Percentiles rank a stretch among this genome's conserved stretches.
Conservation (phyloP, 2,797 vertebrate genomes). For the Lepus townsendii region DNA sequence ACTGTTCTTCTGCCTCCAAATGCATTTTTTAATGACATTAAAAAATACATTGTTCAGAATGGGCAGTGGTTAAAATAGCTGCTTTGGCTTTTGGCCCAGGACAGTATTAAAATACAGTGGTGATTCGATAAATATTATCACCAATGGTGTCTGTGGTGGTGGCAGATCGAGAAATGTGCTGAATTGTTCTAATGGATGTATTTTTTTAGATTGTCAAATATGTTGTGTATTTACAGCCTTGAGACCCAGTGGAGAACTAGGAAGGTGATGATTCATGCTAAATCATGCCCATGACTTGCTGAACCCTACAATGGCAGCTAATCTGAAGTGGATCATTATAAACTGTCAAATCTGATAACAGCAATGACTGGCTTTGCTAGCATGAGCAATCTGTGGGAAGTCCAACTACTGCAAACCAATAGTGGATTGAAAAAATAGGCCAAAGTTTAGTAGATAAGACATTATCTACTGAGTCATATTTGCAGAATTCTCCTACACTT, state of each 20-base stretch:
- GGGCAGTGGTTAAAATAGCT: conserved; percentile 69
- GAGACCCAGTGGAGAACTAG: conserved; percentile 70
- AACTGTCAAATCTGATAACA: conserved; percentile 66
- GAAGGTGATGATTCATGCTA: conserved; percentile 76
- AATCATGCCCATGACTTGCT: conserved; percentile 56
- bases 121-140: conserved; percentile 77
- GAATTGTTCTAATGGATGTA: conserved; percentile 42
- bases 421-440: background rate
- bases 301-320: conserved; percentile 7
- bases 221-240: conserved; percentile 40
- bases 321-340: conserved; percentile 71
- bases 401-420: conserved; percentile 27
- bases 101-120: conserved; percentile 69
- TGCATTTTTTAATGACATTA: conserved; percentile 55
- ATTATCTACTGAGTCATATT: conserved; percentile 13
- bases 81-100: conserved; percentile 72
- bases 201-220: conserved; percentile 69
- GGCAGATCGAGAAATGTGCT: conserved; percentile 49
- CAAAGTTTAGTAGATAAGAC: background rate
- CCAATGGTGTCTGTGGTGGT: conserved; percentile 43
- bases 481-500: conserved; percentile 51
- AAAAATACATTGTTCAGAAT: conserved; percentile 67
- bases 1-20: conserved; percentile 34
- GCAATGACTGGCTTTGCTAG: background rate
- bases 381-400: conserved; percentile 25